Conservation (phyloP, 2,113 vertebrate species). For the Ptilorrhoa leucosticta region DNA sequence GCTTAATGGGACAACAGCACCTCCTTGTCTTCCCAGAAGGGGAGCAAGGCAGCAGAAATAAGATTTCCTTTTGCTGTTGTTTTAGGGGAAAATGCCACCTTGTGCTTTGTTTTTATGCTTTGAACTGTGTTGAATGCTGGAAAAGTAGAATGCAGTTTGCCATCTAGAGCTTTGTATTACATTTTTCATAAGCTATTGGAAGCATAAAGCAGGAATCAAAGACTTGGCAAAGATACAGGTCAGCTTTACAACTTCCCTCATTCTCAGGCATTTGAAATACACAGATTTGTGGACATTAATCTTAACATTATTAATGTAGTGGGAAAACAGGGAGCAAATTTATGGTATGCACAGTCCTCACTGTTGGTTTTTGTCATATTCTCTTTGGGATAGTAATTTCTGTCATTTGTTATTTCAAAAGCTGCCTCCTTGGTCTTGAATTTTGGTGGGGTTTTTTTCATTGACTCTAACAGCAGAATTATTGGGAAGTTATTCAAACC, state of each 20-base stretch:
- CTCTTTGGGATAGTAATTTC: constrained; percentile 15
- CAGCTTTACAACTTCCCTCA: neutral
- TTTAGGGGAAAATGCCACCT: neutral
- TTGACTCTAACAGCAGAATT: neutral
- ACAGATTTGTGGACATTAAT: constrained; percentile 13
- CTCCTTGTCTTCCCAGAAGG: neutral
- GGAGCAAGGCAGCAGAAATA: neutral
- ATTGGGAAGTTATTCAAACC: neutral
- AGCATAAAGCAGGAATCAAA: constrained; percentile 30
- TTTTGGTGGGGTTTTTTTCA: neutral
- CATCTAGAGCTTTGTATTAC: neutral
- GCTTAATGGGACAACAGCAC: constrained; percentile 17
- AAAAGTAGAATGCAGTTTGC: neutral
- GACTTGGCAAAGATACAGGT: neutral
- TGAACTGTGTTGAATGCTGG: neutral
- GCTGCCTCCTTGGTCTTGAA: neutral
- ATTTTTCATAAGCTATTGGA: neutral
- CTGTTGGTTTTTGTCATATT: neutral
- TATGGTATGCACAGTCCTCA: neutral
- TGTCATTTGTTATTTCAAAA: constrained; percentile 13
- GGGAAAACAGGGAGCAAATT: constrained; percentile 14
- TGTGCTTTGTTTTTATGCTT: neutral
- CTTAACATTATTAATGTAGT: neutral
- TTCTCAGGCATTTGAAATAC: neutral
- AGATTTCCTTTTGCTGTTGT: neutral